phyloP scores from a whole-genome alignment of 2,797 vertebrate species.

The Danio tinwini region DNA sequence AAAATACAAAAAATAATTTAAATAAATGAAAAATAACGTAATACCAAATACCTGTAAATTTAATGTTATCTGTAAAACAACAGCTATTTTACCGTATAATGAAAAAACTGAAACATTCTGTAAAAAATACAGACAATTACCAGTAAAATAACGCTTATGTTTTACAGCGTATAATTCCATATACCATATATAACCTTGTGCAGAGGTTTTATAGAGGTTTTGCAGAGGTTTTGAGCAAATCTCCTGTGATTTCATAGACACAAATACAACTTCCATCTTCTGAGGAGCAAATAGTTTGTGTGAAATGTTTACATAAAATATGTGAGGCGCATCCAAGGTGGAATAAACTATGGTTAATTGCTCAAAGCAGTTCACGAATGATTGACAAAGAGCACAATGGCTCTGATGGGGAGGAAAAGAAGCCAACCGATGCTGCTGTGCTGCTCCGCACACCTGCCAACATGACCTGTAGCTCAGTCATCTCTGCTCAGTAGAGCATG shows the following conservation, averaged over 20 bases:
- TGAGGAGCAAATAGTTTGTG: background rate
- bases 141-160: too few species aligned
- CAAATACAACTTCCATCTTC: constrained; percentile 4
- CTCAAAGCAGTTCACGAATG: constrained; percentile 51
- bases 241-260: background rate
- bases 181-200: too few species aligned
- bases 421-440: constrained; percentile 39
- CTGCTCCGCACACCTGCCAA: constrained; percentile 55
- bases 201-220: too few species aligned
- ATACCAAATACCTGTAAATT: too few species aligned
- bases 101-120: too few species aligned
- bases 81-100: too few species aligned
- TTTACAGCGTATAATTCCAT: too few species aligned
- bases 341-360: constrained; percentile 46
- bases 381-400: constrained; percentile 62
- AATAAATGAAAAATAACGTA: too few species aligned
- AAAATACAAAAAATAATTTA: too few species aligned
- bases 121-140: too few species aligned
- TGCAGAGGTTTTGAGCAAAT: background rate
- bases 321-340: constrained; percentile 7
- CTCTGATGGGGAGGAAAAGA: constrained; percentile 53
- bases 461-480: constrained; percentile 46
- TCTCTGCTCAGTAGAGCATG: constrained; percentile 52
- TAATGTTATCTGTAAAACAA: too few species aligned
- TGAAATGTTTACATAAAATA: constrained; percentile 35